These are phyloP conservation scores for Amphipoea lucens DNA, from an alignment of 2,888 invertebrate species.

Conservation along the genomic window DNA sequence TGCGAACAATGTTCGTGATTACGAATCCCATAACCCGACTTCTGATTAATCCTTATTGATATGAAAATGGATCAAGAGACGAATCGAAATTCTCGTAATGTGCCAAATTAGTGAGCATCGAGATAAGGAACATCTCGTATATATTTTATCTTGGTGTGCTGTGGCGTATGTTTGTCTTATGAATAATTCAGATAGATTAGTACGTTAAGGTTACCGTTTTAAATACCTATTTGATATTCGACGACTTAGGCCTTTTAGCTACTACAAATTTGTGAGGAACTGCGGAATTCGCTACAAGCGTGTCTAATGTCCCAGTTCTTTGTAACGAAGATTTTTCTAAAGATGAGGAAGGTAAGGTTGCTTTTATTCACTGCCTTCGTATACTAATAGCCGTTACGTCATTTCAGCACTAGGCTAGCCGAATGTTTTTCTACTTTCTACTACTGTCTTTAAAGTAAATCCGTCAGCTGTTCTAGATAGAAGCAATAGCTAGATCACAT, in stretches of 20 bases:
- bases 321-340: too few species aligned
- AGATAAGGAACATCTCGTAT: slow-evolving; percentile 47
- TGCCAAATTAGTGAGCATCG: slow-evolving; percentile 56
- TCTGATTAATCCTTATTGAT: slow-evolving; percentile 76
- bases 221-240: slow-evolving; percentile 15
- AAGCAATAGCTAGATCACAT: background rate
- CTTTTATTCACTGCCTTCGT: background rate
- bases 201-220: slow-evolving; percentile 34
- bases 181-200: slow-evolving; percentile 54
- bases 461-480: background rate
- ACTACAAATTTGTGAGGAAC: slow-evolving; percentile 12
- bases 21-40: slow-evolving; percentile 63
- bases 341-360: background rate
- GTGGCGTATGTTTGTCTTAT: slow-evolving; percentile 40
- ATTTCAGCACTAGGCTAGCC: background rate
- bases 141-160: slow-evolving; percentile 33
- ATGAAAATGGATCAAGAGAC: slow-evolving; percentile 70
- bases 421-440: background rate
- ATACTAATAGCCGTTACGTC: too few species aligned
- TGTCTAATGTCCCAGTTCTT: background rate
- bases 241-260: background rate
- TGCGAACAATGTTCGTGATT: slow-evolving; percentile 72
- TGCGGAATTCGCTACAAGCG: background rate
- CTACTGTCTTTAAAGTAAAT: background rate
- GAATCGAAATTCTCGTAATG: slow-evolving; percentile 58